Conservation (phyloP, 2,113 vertebrate species). For the Oncorhynchus kisutch region DNA sequence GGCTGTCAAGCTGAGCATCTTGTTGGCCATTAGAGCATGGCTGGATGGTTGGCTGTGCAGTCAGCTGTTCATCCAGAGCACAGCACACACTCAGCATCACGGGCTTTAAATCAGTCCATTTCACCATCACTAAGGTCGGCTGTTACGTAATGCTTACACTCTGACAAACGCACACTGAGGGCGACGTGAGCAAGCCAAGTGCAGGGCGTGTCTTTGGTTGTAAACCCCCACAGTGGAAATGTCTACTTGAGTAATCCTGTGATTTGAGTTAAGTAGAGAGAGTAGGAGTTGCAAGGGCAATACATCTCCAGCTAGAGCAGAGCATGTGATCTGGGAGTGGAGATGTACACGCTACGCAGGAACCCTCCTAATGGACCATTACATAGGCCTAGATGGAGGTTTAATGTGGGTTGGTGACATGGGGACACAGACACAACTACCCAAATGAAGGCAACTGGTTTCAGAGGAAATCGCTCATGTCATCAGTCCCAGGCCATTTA, state of each 20-base stretch:
- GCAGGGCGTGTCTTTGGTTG: constrained; percentile 11
- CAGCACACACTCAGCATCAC: background rate
- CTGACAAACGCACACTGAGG: background rate
- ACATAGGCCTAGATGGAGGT: too few relatives aligned
- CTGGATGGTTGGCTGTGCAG: background rate
- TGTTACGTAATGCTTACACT: background rate
- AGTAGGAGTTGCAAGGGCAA: too few relatives aligned
- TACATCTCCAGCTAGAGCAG: too few relatives aligned
- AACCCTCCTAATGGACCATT: too few relatives aligned
- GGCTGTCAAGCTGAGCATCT: background rate
- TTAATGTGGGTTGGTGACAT: too few relatives aligned
- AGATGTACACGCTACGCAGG: too few relatives aligned
- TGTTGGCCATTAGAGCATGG: background rate
- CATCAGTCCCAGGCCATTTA: too few relatives aligned
- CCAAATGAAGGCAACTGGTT: background rate
- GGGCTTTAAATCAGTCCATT: too few relatives aligned
- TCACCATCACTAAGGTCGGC: background rate
- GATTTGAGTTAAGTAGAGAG: constrained; percentile 23
- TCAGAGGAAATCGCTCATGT: constrained; percentile 4
- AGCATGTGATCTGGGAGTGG: too few relatives aligned
- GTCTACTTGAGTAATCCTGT: constrained; percentile 43
- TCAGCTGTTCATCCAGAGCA: background rate
- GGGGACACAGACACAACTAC: too few relatives aligned
- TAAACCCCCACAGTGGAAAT: constrained; percentile 36
- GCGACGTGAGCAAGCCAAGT: too few relatives aligned